These are phyloP conservation scores for Gallinago undulata DNA, from an alignment of 2,113 vertebrate genomes.

Conservation along the genomic window DNA sequence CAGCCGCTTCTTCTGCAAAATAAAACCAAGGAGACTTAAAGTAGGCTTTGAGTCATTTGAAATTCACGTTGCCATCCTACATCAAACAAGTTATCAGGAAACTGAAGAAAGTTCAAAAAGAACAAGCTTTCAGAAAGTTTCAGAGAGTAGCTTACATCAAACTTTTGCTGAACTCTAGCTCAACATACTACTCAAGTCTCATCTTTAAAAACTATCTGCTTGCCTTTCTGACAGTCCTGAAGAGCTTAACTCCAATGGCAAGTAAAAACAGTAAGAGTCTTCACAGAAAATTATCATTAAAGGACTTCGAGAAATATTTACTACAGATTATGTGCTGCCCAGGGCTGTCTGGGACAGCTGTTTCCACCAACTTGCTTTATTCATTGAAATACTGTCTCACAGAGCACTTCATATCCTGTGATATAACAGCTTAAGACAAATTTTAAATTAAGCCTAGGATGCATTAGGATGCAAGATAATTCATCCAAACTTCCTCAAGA, in stretches of 20 bases:
- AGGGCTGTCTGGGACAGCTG: not conserved
- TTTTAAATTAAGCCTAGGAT: not conserved
- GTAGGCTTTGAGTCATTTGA: not conserved
- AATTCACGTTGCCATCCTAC: not conserved
- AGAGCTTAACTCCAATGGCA: not conserved
- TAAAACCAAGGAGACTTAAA: not conserved
- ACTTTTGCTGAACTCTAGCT: not conserved
- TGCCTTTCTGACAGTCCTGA: not conserved
- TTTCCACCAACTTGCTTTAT: not conserved
- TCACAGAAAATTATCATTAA: not conserved
- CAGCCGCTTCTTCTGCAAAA: slow-evolving; percentile 81
- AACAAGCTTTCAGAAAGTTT: not conserved
- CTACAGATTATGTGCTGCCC: not conserved
- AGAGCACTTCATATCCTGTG: not conserved
- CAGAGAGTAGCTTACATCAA: not conserved
- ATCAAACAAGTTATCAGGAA: not conserved
- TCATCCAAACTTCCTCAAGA: not conserved
- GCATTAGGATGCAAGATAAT: not conserved
- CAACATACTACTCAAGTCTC: not conserved
- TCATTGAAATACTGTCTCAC: not conserved
- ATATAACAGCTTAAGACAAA: not conserved
- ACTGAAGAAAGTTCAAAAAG: not conserved
- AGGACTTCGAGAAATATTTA: not conserved
- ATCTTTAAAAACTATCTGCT: not conserved
- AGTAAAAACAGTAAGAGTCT: not conserved